phyloP scores from a whole-genome alignment of 1,140 invertebrate genomes.

The Trichomalopsis sarcophagae region DNA sequence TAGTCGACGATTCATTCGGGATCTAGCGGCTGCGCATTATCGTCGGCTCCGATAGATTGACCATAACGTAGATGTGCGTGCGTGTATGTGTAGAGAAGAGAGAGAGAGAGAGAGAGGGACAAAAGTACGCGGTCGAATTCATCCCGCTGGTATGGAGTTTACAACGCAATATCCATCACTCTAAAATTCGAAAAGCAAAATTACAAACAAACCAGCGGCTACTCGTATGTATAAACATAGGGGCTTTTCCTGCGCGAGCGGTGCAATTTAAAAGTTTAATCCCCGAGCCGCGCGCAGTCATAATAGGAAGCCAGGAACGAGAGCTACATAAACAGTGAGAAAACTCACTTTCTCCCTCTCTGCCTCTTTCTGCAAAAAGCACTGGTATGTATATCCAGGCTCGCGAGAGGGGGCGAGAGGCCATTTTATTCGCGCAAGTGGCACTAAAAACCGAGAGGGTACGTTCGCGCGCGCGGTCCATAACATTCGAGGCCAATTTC shows the following conservation, averaged over 20 bases:
- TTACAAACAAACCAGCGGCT: not conserved
- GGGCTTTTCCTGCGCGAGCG: not conserved
- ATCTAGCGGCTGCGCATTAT: not conserved
- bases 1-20: not conserved
- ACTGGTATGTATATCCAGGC: not conserved
- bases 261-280: constrained; percentile 35
- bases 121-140: too few species aligned
- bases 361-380: not conserved
- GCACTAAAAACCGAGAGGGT: constrained; percentile 9
- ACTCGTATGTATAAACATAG: not conserved
- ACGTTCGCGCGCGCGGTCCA: not conserved
- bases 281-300: not conserved
- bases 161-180: not conserved
- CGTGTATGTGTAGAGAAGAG: too few species aligned
- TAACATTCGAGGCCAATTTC: constrained; percentile 18
- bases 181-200: not conserved
- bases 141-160: too few species aligned
- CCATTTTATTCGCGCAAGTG: constrained; percentile 21
- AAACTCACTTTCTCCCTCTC: not conserved
- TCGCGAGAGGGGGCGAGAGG: not conserved
- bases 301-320: not conserved
- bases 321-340: not conserved
- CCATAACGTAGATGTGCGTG: not conserved
- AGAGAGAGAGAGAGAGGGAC: too few species aligned
- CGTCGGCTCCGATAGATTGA: not conserved